Evolutionary conservation across 2,797 vertebrate genomes (phyloP).

Genomic region (Podarcis siculus): DNA sequence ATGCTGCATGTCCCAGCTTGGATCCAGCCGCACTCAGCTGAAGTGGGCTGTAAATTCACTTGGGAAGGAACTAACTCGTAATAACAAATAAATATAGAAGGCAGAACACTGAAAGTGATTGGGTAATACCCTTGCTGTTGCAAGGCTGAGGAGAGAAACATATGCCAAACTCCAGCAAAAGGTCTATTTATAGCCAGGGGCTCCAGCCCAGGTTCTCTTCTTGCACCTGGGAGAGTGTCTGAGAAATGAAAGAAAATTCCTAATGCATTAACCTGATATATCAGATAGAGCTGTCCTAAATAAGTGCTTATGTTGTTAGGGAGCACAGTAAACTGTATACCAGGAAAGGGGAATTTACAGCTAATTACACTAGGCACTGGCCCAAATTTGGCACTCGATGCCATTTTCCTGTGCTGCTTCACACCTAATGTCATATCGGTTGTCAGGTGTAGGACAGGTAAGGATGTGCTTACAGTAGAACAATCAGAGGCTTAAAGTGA

Average conservation of each 20-base stretch:
- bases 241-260: neutral
- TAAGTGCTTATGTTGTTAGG: neutral
- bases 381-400: no score
- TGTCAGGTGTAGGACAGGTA: no score
- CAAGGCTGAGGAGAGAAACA: neutral
- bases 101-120: constrained; percentile 6
- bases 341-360: no score
- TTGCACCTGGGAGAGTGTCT: neutral
- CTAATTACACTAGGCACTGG: no score
- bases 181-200: neutral
- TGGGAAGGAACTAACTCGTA: neutral
- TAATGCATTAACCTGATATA: neutral
- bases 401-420: no score
- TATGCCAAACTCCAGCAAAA: neutral
- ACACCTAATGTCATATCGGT: no score
- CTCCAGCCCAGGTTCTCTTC: neutral
- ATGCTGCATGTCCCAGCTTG: neutral
- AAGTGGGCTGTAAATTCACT: constrained; percentile 5
- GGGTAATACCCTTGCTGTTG: constrained; percentile 11
- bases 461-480: no score
- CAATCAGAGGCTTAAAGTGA: no score
- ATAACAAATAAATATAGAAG: neutral
- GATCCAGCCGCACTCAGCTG: neutral
- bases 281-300: neutral
- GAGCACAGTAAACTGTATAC: neutral